Base-by-base conservation (phyloP, 2,888 invertebrate species). In the Chloromyia formosa region DNA sequence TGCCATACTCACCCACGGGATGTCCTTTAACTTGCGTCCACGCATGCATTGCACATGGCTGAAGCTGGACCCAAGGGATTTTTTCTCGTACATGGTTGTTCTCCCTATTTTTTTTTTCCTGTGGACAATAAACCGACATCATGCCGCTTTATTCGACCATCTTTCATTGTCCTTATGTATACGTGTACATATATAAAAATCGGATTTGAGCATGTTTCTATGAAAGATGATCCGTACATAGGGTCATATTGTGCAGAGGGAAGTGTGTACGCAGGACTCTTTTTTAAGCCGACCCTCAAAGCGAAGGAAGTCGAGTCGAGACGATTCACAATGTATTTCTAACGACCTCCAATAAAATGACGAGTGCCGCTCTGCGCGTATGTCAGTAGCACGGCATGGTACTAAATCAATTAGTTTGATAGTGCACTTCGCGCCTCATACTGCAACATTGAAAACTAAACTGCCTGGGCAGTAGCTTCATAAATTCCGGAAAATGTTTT, bases 351-450 rank as follows among this genome's bases (percentile, higher is more conserved):
- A 45, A 66, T 66, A 66, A 66, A 66, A 66, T 22, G 12, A 42
- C 22, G 35, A 49, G 10, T 45, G 23, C 49, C 66, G 23, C 66
- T 66, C 22, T 22, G 20, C 22, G 66, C 62, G 62, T 49, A 49
- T 66, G 66, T 45, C 66, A 49, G 66, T 66, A 66, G 66, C 66
- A 66, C 66, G 45, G 16, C 66, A 45, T 35, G 49, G 49, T 22
- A 66, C 66, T 66, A 66, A 66, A 66, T 66, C 66, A 66, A 66
- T 66, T 66, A 66, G 22, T 66, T 66, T 66, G 49, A 66, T 66
- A 45, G 45, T 35, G 49, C 45, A 66, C 66, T 66, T 66, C 66
- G 66, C 66, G 66, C 42, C 49, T 22, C 45, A 22, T 49, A 66
- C 66, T 49, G 49, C 66, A 66, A 62, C 62, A 62, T 62, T 62